Evolutionary conservation across 2,797 vertebrate species (phyloP), one percentile per base, ranked within the genome.

Genomic region (Scolopax rusticola): DNA sequence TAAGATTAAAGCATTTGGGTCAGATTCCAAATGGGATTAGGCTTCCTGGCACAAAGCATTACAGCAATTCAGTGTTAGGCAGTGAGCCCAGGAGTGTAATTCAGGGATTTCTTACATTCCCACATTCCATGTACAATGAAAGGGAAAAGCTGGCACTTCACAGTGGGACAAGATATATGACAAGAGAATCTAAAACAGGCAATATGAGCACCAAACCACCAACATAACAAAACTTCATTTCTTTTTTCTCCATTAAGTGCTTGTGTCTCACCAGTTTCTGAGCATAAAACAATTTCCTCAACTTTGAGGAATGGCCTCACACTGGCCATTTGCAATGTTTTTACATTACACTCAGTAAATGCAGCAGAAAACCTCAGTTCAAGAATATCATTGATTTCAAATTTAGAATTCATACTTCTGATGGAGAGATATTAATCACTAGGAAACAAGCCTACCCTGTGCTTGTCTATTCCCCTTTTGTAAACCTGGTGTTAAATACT

Each of bases 11-110:
- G 79, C 63, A 74, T 81, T 84, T 94, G 85, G 59, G 85, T 91
- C 85, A 73, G 84, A 85, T 93, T 70, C 65, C 80, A 86, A 84
- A 88, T 73, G 73, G 90, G 91, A 94, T 96, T 93, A 93, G 53
- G 27, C 30, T 88, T 90, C 30, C 61, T 95, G 85, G 90, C 69
- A 75, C 23, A 81, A 88, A 84, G 4, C n/a, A 21, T 69, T 91
- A 67, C n/a, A 81, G 65, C 28, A 81, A 86, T 88, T 90, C 80
- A 43, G 9, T 47, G 33, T 61, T 69, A 88, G 79, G 91, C 87
- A 86, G 7, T 43, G 73, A 90, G 90, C 83, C 93, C 91, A 88
- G 69, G 76, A 94, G 64, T 41, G 60, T 60, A 93, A 95, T 92
- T 93, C 81, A 60, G 53, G 56, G 53, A 75, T 75, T 91, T 83